These are phyloP conservation scores for Muscicapa comitata DNA, from an alignment of 2,797 vertebrate species.

Conservation along the genomic window DNA sequence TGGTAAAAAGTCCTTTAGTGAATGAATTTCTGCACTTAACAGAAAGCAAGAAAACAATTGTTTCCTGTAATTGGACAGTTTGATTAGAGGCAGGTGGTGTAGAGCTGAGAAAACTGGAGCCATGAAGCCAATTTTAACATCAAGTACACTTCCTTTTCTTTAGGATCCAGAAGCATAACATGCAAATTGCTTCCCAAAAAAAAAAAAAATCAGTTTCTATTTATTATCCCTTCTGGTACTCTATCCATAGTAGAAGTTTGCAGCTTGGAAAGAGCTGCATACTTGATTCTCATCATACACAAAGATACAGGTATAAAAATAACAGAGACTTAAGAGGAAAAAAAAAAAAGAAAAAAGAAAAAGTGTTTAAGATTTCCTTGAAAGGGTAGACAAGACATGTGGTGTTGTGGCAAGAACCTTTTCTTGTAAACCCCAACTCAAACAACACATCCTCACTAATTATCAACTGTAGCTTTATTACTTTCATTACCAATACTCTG, in stretches of 20 bases:
- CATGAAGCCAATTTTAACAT: slow-evolving; percentile 70
- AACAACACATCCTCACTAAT: background rate
- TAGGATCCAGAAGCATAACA: slow-evolving; percentile 60
- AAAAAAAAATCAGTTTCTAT: slow-evolving; percentile 47
- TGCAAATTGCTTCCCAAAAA: slow-evolving; percentile 48
- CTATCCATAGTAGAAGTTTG: slow-evolving; percentile 22
- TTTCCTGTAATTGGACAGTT: slow-evolving; percentile 80
- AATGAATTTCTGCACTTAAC: slow-evolving; percentile 72
- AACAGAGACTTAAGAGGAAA: background rate
- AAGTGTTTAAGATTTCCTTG: background rate
- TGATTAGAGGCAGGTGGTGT: slow-evolving; percentile 79
- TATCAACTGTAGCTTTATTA: background rate
- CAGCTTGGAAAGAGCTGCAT: background rate
- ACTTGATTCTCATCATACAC: background rate
- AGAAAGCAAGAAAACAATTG: slow-evolving; percentile 78
- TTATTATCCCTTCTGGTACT: slow-evolving; percentile 51
- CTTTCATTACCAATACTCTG: background rate
- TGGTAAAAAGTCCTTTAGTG: slow-evolving; percentile 63
- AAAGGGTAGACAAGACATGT: background rate
- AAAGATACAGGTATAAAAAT: background rate
- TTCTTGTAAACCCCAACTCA: background rate
- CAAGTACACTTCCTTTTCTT: slow-evolving; percentile 63
- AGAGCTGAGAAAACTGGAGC: slow-evolving; percentile 60
- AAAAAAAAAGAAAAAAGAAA: background rate
- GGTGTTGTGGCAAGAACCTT: background rate